These are phyloP conservation scores for Portevinia maculata DNA, from an alignment of 2,888 invertebrate species.

Conservation along the genomic window DNA sequence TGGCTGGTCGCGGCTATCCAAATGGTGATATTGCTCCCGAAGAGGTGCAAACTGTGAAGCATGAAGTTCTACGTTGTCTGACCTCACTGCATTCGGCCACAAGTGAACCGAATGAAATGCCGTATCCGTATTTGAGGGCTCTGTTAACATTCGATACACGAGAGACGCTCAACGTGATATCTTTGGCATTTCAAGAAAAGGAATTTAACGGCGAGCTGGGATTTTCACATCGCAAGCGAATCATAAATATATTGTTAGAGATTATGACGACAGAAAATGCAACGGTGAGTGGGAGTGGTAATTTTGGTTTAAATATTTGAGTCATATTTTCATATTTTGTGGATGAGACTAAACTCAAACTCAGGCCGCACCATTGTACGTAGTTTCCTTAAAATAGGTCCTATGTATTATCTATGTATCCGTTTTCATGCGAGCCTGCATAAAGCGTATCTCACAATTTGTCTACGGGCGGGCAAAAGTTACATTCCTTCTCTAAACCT, in stretches of 20 bases:
- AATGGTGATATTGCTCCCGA: constrained; percentile 88
- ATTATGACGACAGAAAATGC: constrained; percentile 88
- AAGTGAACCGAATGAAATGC: constrained; percentile 85
- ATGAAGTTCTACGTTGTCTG: constrained; percentile 88
- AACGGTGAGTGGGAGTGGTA: constrained; percentile 86
- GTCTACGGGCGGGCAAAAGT: no score
- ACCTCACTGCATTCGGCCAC: constrained; percentile 88
- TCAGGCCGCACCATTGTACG: no score
- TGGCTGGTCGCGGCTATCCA: constrained; percentile 94
- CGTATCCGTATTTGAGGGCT: constrained; percentile 89
- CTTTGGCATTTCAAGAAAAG: constrained; percentile 92
- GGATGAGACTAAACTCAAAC: no score
- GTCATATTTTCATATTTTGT: no score
- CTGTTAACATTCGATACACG: constrained; percentile 92
- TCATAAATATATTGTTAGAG: constrained; percentile 90
- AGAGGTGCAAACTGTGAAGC: constrained; percentile 87
- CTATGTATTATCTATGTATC: no score
- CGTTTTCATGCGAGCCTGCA: no score
- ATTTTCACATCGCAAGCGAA: constrained; percentile 87
- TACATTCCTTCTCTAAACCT: no score
- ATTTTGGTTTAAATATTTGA: no score
- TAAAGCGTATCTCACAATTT: no score
- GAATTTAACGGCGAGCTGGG: constrained; percentile 90
- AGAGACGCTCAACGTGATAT: constrained; percentile 93
- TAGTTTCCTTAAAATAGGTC: no score